phyloP scores from a whole-genome alignment of 2,888 invertebrate genomes.

The Ichneumoninae sp. region DNA sequence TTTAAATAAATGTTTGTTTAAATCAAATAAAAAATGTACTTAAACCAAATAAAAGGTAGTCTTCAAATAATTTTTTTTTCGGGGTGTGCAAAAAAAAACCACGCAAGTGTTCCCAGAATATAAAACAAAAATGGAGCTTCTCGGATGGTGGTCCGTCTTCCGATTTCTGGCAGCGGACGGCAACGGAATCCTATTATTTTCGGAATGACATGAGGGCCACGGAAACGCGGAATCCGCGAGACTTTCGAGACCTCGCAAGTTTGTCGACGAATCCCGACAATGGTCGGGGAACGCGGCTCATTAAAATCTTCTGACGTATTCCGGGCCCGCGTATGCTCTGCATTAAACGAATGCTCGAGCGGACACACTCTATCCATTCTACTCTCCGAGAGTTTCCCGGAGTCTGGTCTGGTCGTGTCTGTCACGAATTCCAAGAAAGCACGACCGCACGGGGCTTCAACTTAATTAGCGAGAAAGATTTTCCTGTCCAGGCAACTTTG shows the following conservation, averaged over 20 bases:
- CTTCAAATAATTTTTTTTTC: no score
- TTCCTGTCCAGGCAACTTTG: conserved; percentile 1
- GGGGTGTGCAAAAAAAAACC: neutral
- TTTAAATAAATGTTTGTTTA: no score
- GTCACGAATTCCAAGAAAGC: conserved; percentile 23
- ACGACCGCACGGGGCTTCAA: neutral
- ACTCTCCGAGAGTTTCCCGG: neutral
- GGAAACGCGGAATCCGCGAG: neutral
- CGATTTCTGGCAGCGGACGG: conserved; percentile 1
- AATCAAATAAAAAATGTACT: no score
- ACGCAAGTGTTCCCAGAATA: neutral
- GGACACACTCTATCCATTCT: conserved; percentile 16
- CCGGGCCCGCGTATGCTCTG: neutral
- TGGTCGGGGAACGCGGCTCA: conserved; percentile 53
- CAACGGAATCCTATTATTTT: conserved; percentile 34
- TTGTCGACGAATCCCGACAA: conserved; percentile 46
- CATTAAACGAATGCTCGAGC: neutral
- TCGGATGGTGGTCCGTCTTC: neutral
- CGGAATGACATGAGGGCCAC: conserved; percentile 14
- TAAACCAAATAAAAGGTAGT: no score
- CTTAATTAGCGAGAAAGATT: conserved; percentile 44
- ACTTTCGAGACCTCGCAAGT: conserved; percentile 11
- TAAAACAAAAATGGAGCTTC: neutral
- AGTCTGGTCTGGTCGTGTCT: conserved; percentile 4
- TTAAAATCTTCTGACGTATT: conserved; percentile 54